A percentile compares a stretch with the other conserved stretches of the same genome.
phyloP scores from a whole-genome alignment of 2,113 vertebrate species.

The Balaeniceps rex region DNA sequence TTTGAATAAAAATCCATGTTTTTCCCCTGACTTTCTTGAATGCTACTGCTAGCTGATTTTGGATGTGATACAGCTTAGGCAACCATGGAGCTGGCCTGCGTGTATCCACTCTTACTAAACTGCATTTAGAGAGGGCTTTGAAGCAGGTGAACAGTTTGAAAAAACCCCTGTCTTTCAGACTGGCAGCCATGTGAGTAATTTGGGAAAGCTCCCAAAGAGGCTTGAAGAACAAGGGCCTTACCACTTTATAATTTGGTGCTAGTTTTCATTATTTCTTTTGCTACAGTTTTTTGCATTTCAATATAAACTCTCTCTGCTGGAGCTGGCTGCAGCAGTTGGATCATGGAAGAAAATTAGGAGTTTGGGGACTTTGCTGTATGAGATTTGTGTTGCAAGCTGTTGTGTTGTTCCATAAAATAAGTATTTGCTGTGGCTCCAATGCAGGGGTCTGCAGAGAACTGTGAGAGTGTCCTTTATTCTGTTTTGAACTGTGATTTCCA shows the following conservation, averaged over 20 bases:
- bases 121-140: background rate
- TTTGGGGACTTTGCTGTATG: background rate
- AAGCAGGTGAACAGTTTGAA: background rate
- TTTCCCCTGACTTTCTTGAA: background rate
- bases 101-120: background rate
- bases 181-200: background rate
- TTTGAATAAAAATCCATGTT: background rate
- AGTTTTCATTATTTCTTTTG: background rate
- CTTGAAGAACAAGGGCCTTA: background rate
- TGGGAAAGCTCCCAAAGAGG: background rate
- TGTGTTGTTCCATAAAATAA: background rate
- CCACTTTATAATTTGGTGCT: background rate
- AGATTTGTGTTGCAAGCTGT: background rate
- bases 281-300: background rate
- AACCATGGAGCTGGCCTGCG: background rate
- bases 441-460: background rate
- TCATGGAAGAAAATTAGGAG: background rate
- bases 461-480: background rate
- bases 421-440: background rate
- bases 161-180: background rate
- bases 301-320: background rate
- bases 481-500: background rate
- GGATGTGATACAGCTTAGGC: background rate
- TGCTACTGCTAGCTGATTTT: background rate
- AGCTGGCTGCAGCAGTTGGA: background rate